Evolutionary conservation across 2,797 vertebrate genomes (phyloP), one percentile per base, ranked within the genome.

Genomic region (Periophthalmus magnuspinnatus): DNA sequence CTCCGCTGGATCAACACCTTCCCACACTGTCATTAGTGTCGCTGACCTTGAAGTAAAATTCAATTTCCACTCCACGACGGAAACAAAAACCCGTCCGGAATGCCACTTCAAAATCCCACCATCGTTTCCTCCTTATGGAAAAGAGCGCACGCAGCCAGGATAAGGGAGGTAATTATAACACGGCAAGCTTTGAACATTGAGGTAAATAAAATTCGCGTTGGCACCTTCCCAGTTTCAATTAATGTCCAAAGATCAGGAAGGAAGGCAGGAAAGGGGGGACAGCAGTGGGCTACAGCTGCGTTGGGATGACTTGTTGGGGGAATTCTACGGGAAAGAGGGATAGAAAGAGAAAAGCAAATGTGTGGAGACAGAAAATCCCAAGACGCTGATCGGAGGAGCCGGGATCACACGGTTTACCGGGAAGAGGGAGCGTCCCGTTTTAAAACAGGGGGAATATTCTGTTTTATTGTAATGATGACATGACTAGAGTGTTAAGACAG

Each of bases 1-100:
- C 83, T 74, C 41, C 78, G 24, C 47, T 7, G 84, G 80, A 91
- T 87, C 88, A 87, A 86, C 88, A 88, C 86, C 88, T 90, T 86
- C 86, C 81, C 85, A 81, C 84, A 68, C 72, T 9, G 78, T 91
- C 90, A 91, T 92, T 92, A 92, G 89, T 93, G 91, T 92, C 85
- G 70, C 86, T 93, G 92, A 94, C 90, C 91, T 90, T 90, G 91
- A 93, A 93, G 88, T 91, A 90, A 92, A 92, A 91, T 90, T 88
- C 88, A 87, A 92, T 93, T 93, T 93, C 92, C 93, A 60, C 89
- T 79, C 81, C 67, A 72, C 80, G 87, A 86, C 86, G 88, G 17
- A 36, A 60, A 36, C 16, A 85, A 81, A 82, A 86, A 72, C 60
- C 78, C 77, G 67, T 67, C 68, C 65, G 75, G 75, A 86, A 87